Evolutionary conservation across 2,797 vertebrate genomes (phyloP), one percentile per base, ranked within the genome.

Genomic region (Anolis apletophallus): DNA sequence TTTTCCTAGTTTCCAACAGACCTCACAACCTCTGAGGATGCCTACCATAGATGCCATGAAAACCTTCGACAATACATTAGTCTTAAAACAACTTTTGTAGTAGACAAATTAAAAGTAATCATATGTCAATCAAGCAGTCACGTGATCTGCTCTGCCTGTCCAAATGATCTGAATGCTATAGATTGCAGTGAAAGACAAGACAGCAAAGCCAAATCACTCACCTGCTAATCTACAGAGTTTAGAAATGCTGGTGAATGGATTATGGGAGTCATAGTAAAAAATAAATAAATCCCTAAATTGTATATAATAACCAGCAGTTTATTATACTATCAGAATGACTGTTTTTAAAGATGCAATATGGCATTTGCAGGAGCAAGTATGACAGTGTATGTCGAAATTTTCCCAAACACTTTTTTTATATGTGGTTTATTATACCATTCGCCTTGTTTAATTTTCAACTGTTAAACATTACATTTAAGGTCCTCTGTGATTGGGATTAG

Each of bases 151-250:
- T 64, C 32, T 36, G 34, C 32, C 34, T 21, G 16, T 21, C 21
- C 17, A 3, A 12, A 46, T 72, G 71, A 82, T 72, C 57, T 90
- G 40, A 90, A 57, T 57, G 19, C 79, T 74, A 46, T 52, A 54
- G 73, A 84, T 13, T 78, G 50, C 76, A 85, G 77, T 54, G 55
- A 83, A 92, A 79, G 1, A 0, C n/a, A n/a, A 23, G 3, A 3
- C 34, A 57, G 19, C 7, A 59, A 59, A 16, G 11, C 83, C 46
- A 81, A 23, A 29, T 50, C 69, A 59, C 23, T 40, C 86, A 89
- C 34, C 19, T 21, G 34, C 34, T 72, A 36, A 11, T 72, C 59
- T 21, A 61, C 21, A 61, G 59, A 61, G 5, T 21, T 61, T 23
- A 61, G 59, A 61, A 61, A 61, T 34, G 12, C 50, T 32, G 12